A percentile compares a stretch with the other conserved stretches of the same genome.
phyloP scores from a whole-genome alignment of 2,113 vertebrate species.

The Pelodiscus sinensis region DNA sequence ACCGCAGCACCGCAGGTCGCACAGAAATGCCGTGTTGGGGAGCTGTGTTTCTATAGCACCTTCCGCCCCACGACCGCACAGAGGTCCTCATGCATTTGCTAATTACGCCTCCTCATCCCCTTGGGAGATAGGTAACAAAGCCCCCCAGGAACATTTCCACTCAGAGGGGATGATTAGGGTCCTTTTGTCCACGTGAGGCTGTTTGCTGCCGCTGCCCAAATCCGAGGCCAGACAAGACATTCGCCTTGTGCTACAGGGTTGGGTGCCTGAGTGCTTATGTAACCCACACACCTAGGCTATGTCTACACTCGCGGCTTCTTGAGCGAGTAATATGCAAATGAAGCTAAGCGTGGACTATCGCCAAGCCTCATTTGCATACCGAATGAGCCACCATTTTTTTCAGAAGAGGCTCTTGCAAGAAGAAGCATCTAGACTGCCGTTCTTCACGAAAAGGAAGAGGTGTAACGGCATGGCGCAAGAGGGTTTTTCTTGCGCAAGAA shows the following conservation, averaged over 20 bases:
- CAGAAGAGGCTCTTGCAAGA: no score
- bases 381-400: no score
- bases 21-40: background rate
- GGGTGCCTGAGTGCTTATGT: background rate
- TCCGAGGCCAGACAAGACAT: background rate
- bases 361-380: no score
- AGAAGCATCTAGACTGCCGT: no score
- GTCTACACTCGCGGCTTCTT: no score
- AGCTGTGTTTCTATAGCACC: background rate
- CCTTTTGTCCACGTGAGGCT: background rate
- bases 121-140: background rate
- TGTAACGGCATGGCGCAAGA: no score
- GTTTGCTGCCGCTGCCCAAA: fast-evolving
- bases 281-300: no score
- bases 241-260: fast-evolving
- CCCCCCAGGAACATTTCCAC: background rate
- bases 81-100: fast-evolving
- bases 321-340: no score
- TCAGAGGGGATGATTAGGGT: background rate
- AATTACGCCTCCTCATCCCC: background rate
- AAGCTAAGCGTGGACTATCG: no score
- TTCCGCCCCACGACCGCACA: background rate
- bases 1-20: background rate
- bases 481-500: no score
- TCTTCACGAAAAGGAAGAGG: no score